Percentiles rank a stretch among this genome's conserved stretches.
phyloP scores from a whole-genome alignment of 2,113 vertebrate species.

The Daboia siamensis region DNA sequence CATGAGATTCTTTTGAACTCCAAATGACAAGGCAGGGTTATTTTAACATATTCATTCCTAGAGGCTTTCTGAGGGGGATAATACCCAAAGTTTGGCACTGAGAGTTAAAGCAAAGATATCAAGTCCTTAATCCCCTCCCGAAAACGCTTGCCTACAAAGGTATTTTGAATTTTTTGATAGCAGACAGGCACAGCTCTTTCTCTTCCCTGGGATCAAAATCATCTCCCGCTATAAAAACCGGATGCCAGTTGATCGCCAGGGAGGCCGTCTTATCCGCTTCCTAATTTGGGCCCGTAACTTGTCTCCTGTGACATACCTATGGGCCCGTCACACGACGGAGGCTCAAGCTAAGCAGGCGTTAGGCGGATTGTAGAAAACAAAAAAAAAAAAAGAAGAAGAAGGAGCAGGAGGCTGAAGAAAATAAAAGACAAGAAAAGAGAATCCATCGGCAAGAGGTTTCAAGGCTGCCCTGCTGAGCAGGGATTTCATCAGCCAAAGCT shows the following conservation, averaged over 20 bases:
- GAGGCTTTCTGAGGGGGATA: slow-evolving; percentile 12
- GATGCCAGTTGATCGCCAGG: not conserved
- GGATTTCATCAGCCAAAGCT: not conserved
- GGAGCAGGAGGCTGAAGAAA: too few species aligned
- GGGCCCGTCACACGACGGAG: not conserved
- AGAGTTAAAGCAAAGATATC: slow-evolving; percentile 12
- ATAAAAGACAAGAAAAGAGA: not conserved
- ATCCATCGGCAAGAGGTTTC: not conserved
- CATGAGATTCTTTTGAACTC: slow-evolving; percentile 26
- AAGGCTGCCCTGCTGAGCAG: not conserved
- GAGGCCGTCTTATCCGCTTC: not conserved
- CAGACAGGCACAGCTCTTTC: not conserved
- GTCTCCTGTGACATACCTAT: not conserved
- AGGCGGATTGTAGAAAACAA: not conserved
- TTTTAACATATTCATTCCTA: slow-evolving; percentile 25
- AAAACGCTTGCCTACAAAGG: not conserved
- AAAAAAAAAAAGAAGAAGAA: not conserved
- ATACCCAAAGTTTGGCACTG: slow-evolving; percentile 25
- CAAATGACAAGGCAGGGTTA: not conserved
- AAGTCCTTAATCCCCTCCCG: not conserved
- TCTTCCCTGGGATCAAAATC: not conserved
- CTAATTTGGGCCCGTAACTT: not conserved
- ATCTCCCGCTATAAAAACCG: not conserved
- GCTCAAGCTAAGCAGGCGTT: not conserved
- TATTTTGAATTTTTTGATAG: not conserved